A percentile compares a stretch with the other conserved stretches of the same genome.
Evolutionary conservation across 2,113 vertebrate genomes (phyloP).

Genomic region (Trinectes maculatus): DNA sequence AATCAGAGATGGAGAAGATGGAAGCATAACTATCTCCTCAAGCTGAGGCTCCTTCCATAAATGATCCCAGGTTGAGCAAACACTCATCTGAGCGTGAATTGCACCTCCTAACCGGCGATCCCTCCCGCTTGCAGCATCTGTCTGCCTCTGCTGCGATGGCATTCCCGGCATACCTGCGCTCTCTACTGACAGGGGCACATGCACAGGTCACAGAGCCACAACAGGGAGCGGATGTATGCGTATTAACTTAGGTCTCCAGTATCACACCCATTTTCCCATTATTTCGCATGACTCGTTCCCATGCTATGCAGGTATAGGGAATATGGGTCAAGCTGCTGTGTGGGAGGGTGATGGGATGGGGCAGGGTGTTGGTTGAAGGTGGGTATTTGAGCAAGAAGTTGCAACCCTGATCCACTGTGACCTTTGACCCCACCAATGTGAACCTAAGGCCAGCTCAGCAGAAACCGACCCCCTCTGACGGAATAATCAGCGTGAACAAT

Average conservation of each 20-base stretch:
- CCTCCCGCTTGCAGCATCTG: slow-evolving; percentile 29
- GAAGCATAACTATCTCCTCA: slow-evolving; percentile 15
- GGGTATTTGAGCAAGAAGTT: slow-evolving; percentile 40
- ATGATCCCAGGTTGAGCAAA: slow-evolving; percentile 66
- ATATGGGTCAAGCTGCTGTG: slow-evolving; percentile 43
- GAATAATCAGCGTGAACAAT: slow-evolving; percentile 73
- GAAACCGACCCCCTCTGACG: slow-evolving; percentile 38
- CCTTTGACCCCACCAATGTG: slow-evolving; percentile 47
- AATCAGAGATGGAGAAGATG: slow-evolving; percentile 20
- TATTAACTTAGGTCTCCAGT: slow-evolving; percentile 61
- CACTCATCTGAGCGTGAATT: slow-evolving; percentile 49
- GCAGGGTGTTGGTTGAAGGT: neutral
- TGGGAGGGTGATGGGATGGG: neutral
- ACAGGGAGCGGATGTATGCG: slow-evolving; percentile 53
- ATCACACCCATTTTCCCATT: slow-evolving; percentile 44
- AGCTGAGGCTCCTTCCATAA: slow-evolving; percentile 29
- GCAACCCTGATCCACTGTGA: slow-evolving; percentile 32
- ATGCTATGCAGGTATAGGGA: slow-evolving; percentile 10
- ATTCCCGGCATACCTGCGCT: slow-evolving; percentile 71
- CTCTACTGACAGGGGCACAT: slow-evolving; percentile 58
- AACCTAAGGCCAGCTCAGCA: slow-evolving; percentile 44
- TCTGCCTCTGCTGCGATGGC: slow-evolving; percentile 33
- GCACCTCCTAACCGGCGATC: slow-evolving; percentile 41
- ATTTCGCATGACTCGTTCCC: slow-evolving; percentile 59
- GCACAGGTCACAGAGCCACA: slow-evolving; percentile 55